phyloP scores from a whole-genome alignment of 2,888 invertebrate genomes.

The Rhyacophila evoluta region DNA sequence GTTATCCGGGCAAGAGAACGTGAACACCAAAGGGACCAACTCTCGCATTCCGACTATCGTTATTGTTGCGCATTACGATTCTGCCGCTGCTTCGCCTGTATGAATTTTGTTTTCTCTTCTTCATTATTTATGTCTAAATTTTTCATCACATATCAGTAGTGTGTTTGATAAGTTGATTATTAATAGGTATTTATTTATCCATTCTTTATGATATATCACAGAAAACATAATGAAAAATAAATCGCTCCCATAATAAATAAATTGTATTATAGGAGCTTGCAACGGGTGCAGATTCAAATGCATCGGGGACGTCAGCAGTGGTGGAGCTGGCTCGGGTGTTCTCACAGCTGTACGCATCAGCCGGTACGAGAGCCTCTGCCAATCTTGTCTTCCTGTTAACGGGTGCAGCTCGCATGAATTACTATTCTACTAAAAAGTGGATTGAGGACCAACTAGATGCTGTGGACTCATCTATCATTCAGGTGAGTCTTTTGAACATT shows the following conservation, averaged over 20 bases:
- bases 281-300: conserved; percentile 92
- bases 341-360: conserved; percentile 84
- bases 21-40: conserved; percentile 58
- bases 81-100: conserved; percentile 91
- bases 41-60: conserved; percentile 84
- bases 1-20: conserved; percentile 78
- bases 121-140: too few relatives aligned
- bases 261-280: conserved; percentile 94
- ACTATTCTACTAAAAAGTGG: conserved; percentile 96
- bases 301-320: conserved; percentile 88
- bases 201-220: too few relatives aligned
- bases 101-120: too few relatives aligned
- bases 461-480: conserved; percentile 76
- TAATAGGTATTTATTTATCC: too few relatives aligned
- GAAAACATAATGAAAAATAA: too few relatives aligned
- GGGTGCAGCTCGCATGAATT: conserved; percentile 93
- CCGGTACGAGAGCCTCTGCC: conserved; percentile 78
- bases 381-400: conserved; percentile 90
- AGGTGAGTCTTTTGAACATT: conserved; percentile 74
- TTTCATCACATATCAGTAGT: too few relatives aligned
- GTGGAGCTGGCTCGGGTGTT: conserved; percentile 90
- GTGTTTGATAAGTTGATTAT: too few relatives aligned
- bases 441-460: conserved; percentile 92
- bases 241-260: too few relatives aligned
- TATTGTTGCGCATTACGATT: conserved; percentile 94